A percentile compares a stretch with the other conserved stretches of the same genome.
Conservation (phyloP, 2,888 invertebrate species). For the Mesopsocus fuscifrons region DNA sequence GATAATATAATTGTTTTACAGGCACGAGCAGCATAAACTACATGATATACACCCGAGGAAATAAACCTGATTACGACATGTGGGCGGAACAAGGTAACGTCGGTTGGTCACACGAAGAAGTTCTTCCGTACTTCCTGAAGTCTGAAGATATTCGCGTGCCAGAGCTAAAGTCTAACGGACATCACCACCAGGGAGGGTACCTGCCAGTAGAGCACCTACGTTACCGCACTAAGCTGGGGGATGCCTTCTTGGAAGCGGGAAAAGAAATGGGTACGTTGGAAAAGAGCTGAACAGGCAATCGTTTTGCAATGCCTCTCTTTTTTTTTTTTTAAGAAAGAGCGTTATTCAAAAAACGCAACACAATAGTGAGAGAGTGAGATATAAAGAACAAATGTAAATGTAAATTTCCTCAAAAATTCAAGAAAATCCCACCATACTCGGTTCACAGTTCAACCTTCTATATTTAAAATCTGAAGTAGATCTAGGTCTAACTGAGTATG, state of each 20-base stretch:
- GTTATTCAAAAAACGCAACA: too few species aligned
- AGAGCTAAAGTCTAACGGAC: constrained; percentile 21
- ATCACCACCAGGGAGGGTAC: constrained; percentile 46
- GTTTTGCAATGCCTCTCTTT: too few species aligned
- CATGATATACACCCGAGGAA: constrained; percentile 28
- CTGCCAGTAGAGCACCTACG: constrained; percentile 46
- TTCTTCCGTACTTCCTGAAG: constrained; percentile 22
- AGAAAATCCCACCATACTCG: too few species aligned
- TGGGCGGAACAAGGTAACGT: constrained; percentile 18
- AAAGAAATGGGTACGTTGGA: constrained; percentile 31
- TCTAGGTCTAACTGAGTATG: too few species aligned
- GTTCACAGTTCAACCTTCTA: too few species aligned
- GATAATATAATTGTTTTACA: too few species aligned
- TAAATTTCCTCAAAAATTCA: too few species aligned
- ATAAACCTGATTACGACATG: constrained; percentile 18
- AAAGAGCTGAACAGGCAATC: background rate
- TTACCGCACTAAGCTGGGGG: constrained; percentile 39
- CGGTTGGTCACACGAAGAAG: constrained; percentile 27
- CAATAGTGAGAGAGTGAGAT: too few species aligned
- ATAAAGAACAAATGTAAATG: too few species aligned
- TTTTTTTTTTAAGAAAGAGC: too few species aligned
- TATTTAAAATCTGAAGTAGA: too few species aligned
- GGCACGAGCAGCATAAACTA: too few species aligned
- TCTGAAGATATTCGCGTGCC: constrained; percentile 19
- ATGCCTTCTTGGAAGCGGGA: constrained; percentile 45